Base-by-base conservation (phyloP, 2,113 vertebrate species). In the Emberiza fucata region DNA sequence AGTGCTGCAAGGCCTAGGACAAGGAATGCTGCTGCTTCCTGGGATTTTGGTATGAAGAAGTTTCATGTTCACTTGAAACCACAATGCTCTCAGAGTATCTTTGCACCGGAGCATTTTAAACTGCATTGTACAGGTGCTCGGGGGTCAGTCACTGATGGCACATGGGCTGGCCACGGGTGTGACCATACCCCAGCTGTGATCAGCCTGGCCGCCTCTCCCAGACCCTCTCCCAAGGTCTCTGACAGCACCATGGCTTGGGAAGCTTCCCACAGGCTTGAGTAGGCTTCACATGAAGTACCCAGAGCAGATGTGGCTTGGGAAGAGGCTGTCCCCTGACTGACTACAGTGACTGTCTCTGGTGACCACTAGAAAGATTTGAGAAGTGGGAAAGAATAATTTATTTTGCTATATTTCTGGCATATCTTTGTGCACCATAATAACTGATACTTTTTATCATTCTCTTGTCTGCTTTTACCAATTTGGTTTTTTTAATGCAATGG, bases 1-100 rank as follows among this genome's bases (percentile, higher is more conserved):
- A 69, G 11, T 2, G 23, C 11, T 78, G 37, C 28, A 69, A 88
- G 35, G 22, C 42, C 33, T 42, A 17, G 35, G 18, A 33, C 22
- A 37, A 27, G 33, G 59, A 77, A 81, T 42, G 21, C 5, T 28
- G 14, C 22, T 0, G 0, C 5, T 42, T 27, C 14, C 1, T 12
- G 28, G 28, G 35, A 47, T 78, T 69, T 73, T 63, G 37, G 3
- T 59, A 33, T 23, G 28, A 82, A 64, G 21, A 1, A 1, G 15
- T 65, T 69, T 65, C 28, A 22, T 12, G 19, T 22, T 28, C 2
- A 0, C 47, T 54, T 61, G 50, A 37, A 77, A 66, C 37, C n/a
- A 31, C 11, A 33, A 7, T 33, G 17, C 11, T 90, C 40, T 17
- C 72, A 61, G 64, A 76, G 15, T n/a, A 20, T 11, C 40, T 71